Percentiles rank a stretch among this genome's conserved stretches.
Evolutionary conservation across 2,888 invertebrate species (phyloP).

Genomic region (Lithosia quadra): DNA sequence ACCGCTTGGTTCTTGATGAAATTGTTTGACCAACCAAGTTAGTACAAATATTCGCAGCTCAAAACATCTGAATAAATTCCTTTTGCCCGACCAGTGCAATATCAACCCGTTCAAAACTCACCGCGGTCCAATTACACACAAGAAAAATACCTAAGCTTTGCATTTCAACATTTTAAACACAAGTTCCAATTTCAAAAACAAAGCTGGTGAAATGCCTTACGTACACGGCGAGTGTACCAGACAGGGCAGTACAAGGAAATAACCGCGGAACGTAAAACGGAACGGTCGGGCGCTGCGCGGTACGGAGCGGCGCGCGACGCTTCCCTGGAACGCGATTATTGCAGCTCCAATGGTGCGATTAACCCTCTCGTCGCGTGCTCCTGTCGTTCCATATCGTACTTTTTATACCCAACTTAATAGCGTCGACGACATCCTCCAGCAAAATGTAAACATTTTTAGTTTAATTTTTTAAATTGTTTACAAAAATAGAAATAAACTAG

Average conservation of each 20-base stretch:
- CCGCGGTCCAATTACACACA: constrained; percentile 35
- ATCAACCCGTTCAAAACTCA: constrained; percentile 22
- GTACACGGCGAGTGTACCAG: constrained; percentile 64
- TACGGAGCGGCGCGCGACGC: constrained; percentile 47
- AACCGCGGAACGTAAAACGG: constrained; percentile 66
- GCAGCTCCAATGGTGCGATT: constrained; percentile 73
- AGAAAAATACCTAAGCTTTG: constrained; percentile 37
- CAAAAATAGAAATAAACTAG: constrained; percentile 32
- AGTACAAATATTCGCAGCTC: neutral
- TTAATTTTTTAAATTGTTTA: constrained; percentile 25
- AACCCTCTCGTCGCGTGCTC: constrained; percentile 63
- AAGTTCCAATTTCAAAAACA: constrained; percentile 68
- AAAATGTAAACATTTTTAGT: constrained; percentile 37
- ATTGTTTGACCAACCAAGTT: no score
- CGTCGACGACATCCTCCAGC: constrained; percentile 44
- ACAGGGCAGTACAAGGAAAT: constrained; percentile 67
- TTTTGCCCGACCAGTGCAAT: no score
- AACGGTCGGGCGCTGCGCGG: constrained; percentile 51
- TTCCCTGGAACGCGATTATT: constrained; percentile 70
- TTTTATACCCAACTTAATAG: constrained; percentile 54
- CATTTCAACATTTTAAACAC: constrained; percentile 51
- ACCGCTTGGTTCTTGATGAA: no score
- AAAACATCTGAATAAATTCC: neutral
- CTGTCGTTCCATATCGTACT: constrained; percentile 58
- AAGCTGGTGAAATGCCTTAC: constrained; percentile 58